Percentiles rank a stretch among this genome's conserved stretches.
Conservation (phyloP, 2,888 invertebrate species). For the Pinctada fucata region DNA sequence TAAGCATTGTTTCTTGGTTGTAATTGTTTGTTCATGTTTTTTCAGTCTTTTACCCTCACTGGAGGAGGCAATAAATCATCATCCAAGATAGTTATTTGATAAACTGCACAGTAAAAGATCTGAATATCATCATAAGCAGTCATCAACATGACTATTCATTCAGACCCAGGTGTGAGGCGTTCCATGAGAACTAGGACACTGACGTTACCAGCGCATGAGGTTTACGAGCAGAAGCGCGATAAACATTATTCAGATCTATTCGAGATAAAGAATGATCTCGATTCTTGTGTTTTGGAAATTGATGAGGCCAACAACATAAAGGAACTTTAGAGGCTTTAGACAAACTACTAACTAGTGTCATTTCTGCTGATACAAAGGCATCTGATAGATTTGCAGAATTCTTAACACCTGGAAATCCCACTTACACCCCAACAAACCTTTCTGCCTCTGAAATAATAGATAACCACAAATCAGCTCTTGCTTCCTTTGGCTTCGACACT, state of each 20-base stretch:
- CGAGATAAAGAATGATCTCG: background rate
- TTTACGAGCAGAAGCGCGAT: background rate
- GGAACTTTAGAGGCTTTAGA: background rate
- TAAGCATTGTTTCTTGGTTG: too few species aligned
- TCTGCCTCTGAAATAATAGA: too few species aligned
- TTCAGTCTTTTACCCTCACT: too few species aligned
- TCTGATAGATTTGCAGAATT: background rate
- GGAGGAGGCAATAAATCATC: too few species aligned
- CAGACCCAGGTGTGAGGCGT: slow-evolving; percentile 1
- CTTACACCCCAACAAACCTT: too few species aligned
- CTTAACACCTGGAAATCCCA: too few species aligned
- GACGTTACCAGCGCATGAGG: background rate
- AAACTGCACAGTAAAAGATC: background rate
- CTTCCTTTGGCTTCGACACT: too few species aligned
- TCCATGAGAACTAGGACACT: background rate
- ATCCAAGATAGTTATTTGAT: too few species aligned
- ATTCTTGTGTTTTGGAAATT: background rate
- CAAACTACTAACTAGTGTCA: background rate
- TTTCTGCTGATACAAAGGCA: background rate
- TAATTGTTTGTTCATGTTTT: too few species aligned
- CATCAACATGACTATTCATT: background rate
- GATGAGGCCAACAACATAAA: background rate
- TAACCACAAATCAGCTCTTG: too few species aligned
- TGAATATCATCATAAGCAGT: too few species aligned
- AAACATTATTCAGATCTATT: background rate